Base-by-base conservation (phyloP, 2,888 invertebrate species). In the Aspidiotus destructor region DNA sequence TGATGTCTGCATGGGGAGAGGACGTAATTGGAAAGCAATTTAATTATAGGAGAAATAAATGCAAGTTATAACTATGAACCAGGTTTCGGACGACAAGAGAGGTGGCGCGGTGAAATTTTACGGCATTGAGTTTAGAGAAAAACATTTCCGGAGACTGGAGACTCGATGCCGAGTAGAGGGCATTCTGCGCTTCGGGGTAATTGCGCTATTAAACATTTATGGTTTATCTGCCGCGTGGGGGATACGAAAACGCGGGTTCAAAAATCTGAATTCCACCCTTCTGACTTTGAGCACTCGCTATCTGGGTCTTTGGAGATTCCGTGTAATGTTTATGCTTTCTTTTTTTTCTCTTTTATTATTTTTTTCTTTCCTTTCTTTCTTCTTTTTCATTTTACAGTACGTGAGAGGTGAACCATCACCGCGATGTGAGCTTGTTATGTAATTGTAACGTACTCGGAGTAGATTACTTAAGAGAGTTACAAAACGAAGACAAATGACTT, bases 171-270 rank as follows among this genome's bases (percentile, higher is more conserved):
- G 65, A 65, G 65, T 65, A 57, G 40, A 68, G 60, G 60, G 41
- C 68, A 68, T 60, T 60, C 53, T 42, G 65, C 68, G 68, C 68
- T 68, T n/a, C 68, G 41, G 60, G 68, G 68, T 68, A 68, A 68
- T 68, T 68, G 68, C 68, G 60, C 68, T 68, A 68, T 68, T 68
- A 68, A 68, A 68, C 68, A 68, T 68, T 68, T 68, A 68, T 68
- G 60, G 68, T 68, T 68, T 68, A 68, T 68, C 68, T 60, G 60
- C 60, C 68, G 68, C 68, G 48, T 55, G 57, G 65, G 65, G 65
- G 10, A n/a, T 11, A 55, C 42, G 57, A 28, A 65, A 55, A 65
- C 41, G 28, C 44, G 65, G 65, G 17, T 65, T 58, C 57, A 57
- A 65, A 65, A 65, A 65, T 65, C 65, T 58, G 65, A 65, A 65